Evolutionary conservation across 2,888 invertebrate species (phyloP), one percentile per base, ranked within the genome.

Genomic region (Pollenia labialis): DNA sequence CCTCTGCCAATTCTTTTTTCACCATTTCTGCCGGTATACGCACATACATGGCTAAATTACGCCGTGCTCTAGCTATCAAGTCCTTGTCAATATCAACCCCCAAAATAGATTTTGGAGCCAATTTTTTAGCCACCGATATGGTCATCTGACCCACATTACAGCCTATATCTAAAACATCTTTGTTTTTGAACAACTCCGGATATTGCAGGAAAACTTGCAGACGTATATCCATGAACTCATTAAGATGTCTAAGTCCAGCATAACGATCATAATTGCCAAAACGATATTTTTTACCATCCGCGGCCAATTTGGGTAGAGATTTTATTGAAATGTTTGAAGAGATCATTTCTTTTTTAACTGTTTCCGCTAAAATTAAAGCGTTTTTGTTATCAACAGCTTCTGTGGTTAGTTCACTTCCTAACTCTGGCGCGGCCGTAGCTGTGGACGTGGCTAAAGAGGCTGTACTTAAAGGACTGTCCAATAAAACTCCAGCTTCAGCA

Each of bases 221-320:
- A 75, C 99, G 95, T 62, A 96, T 95, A 93, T 99, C 99, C 91
- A 96, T 95, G 91, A 96, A 96, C 56, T 96, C 95, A 89, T 97
- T 96, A 32, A 96, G 95, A 93, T 98, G 97, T 50, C 99, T 95
- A 92, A 99, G 98, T 32, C 99, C 99, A 92, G 99, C 98, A 94
- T 99, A 99, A 94, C 97, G 96, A 93, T 98, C 97, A 94, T 99
- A 99, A 94, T 99, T 99, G 81, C 99, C 99, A 94, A 97, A 98
- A 91, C 97, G 97, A 94, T 98, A 99, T 91, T 95, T 95, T 83
- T 95, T 95, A 92, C 97, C 96, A 92, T 97, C 97, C 32, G 95
- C 94, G 90, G 96, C 95, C 93, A 97, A 97, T 87, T 93, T 92
- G 50, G 93, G 93, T 88, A 88, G 76, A 1, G 88, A 40, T 6